Percentiles rank a stretch among this genome's conserved stretches.
phyloP scores from a whole-genome alignment of 1,140 invertebrate species.

The Drosophila sulfurigaster region DNA sequence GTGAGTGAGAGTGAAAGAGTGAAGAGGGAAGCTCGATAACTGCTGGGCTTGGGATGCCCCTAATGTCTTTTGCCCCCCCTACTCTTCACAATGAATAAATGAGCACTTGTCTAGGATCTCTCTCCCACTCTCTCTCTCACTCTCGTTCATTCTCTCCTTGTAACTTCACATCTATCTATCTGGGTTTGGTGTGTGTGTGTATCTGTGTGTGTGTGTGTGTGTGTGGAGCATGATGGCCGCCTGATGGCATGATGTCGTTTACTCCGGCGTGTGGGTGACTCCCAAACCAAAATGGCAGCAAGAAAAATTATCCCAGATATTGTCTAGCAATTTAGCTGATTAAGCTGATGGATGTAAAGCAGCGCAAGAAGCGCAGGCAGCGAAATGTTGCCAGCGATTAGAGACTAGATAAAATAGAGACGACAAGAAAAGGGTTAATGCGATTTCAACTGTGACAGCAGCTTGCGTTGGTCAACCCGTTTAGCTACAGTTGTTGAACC shows the following conservation, averaged over 20 bases:
- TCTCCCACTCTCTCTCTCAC: neutral
- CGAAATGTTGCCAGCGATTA: constrained; percentile 70
- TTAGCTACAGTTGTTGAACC: constrained; percentile 10
- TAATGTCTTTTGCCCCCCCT: constrained; percentile 77
- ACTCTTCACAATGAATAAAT: constrained; percentile 73
- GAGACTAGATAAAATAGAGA: constrained; percentile 46
- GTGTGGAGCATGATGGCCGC: no score
- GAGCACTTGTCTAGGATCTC: constrained; percentile 72
- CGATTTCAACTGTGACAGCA: constrained; percentile 76
- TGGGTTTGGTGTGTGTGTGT: neutral
- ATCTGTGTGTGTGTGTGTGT: no score
- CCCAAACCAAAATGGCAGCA: constrained; percentile 73
- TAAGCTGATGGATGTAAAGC: constrained; percentile 83
- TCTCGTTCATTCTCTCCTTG: neutral
- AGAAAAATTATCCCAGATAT: constrained; percentile 84
- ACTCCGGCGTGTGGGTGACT: constrained; percentile 26
- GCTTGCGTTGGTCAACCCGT: constrained; percentile 36
- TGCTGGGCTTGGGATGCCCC: constrained; percentile 51
- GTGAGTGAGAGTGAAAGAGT: constrained; percentile 13
- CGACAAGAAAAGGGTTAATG: constrained; percentile 79
- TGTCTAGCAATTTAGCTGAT: constrained; percentile 84
- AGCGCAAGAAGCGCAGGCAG: constrained; percentile 44
- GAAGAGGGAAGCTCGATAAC: constrained; percentile 24
- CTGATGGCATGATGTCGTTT: neutral
- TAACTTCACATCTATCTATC: neutral